A percentile compares a stretch with the other conserved stretches of the same genome.
Evolutionary conservation across 2,797 vertebrate genomes (phyloP).

Genomic region (Lindbergichthys nudifrons): DNA sequence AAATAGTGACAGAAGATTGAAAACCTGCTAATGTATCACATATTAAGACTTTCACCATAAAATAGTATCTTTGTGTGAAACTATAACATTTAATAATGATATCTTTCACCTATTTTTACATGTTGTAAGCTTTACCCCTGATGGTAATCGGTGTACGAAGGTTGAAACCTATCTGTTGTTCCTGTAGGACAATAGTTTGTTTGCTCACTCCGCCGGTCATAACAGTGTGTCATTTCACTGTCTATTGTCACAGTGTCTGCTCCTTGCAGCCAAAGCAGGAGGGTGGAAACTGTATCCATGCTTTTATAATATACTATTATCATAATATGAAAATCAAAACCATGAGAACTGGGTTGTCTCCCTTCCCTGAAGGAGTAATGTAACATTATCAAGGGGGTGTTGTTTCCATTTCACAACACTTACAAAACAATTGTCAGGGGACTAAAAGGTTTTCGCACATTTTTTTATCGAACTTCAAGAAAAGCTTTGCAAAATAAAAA

Average conservation of each 20-base stretch:
- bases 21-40: background rate
- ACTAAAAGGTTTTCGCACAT: background rate
- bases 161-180: slow-evolving; percentile 57
- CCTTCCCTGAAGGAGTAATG: slow-evolving; percentile 63
- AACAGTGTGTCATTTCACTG: slow-evolving; percentile 64
- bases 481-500: no score
- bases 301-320: slow-evolving; percentile 50
- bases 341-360: slow-evolving; percentile 84
- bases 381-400: slow-evolving; percentile 69
- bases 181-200: slow-evolving; percentile 65
- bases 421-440: slow-evolving; percentile 26
- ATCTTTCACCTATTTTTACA: slow-evolving; percentile 26
- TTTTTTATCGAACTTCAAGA: no score
- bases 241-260: slow-evolving; percentile 66
- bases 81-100: no score
- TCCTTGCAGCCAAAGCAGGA: slow-evolving; percentile 44
- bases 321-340: slow-evolving; percentile 79
- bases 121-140: slow-evolving; percentile 43
- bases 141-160: slow-evolving; percentile 34
- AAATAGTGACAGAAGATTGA: background rate
- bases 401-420: slow-evolving; percentile 52
- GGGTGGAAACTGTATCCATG: slow-evolving; percentile 74
- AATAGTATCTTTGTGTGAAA: background rate
- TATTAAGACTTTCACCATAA: background rate
- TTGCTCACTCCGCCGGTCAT: slow-evolving; percentile 60